A percentile compares a stretch with the other conserved stretches of the same genome.
These are phyloP conservation scores for Chaenogobius annularis DNA, from an alignment of 2,113 vertebrate genomes.

Conservation along the genomic window DNA sequence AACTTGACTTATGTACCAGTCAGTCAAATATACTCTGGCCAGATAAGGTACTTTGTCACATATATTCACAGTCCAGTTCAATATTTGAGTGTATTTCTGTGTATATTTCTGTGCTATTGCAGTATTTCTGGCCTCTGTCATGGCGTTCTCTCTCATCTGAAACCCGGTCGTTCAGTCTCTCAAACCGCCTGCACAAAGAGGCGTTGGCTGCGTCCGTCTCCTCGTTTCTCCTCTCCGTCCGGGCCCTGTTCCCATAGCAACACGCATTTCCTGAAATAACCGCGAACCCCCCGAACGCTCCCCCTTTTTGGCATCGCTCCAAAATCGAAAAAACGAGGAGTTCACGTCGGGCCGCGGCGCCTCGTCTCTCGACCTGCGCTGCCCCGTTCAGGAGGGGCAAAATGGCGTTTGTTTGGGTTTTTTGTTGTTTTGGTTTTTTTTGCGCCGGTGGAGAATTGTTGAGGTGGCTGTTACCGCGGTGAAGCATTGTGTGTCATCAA, in stretches of 20 bases:
- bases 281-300: constrained; percentile 65
- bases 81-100: no score
- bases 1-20: no score
- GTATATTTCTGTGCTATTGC: no score
- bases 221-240: constrained; percentile 66
- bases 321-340: no score
- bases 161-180: background rate
- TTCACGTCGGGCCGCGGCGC: constrained; percentile 72
- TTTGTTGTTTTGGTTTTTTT: background rate
- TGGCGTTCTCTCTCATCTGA: background rate
- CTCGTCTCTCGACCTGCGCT: constrained; percentile 44
- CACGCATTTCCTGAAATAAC: constrained; percentile 80
- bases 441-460: constrained; percentile 7
- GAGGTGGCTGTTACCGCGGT: constrained; percentile 33
- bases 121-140: no score
- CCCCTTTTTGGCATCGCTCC: no score
- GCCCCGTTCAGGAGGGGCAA: constrained; percentile 37
- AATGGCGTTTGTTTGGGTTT: constrained; percentile 5
- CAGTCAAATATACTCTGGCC: no score
- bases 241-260: constrained; percentile 80
- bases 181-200: constrained; percentile 55
- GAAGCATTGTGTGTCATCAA: constrained; percentile 57
- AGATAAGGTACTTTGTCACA: no score
- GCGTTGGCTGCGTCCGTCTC: constrained; percentile 73
- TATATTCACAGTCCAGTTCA: no score